Base-by-base conservation (phyloP, 2,888 invertebrate species). In the Eupithecia vulgata region DNA sequence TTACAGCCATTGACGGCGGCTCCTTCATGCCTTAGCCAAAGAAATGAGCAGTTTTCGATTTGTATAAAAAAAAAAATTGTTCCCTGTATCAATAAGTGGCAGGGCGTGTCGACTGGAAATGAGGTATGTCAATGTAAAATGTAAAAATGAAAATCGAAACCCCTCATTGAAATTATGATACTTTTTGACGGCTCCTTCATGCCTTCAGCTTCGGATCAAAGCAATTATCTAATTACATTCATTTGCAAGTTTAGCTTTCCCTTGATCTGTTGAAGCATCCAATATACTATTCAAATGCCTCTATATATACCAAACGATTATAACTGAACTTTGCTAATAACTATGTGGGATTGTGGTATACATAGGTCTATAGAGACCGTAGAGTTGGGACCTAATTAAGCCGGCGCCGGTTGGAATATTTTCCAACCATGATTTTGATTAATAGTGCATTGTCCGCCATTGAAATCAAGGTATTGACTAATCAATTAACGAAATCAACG, bases 401-500 rank as follows among this genome's bases (percentile, higher is more conserved):
- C 13, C 25, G 57, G 34, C 30, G n/a, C 4, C 15, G 35, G 34
- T 37, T 64, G 37, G n/a, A 21, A 64, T 35, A 35, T 35, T 64
- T 64, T 35, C 37, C 37, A 64, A 64, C 15, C 17, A 37, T 35
- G n/a, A 37, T 64, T 64, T 64, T 17, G 12, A 64, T 64, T n/a
- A 35, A 64, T 17, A 30, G 35, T 30, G 30, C 65, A 74, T 76
- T 64, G 71, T 65, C 69, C 72, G 68, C 62, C 66, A 72, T 45
- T 52, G 72, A 68, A 59, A 76, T 73, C 64, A 57, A 52, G 62
- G 42, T 57, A 71, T 68, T 70, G 70, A 66, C 64, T 61, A 76
- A 69, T 72, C 69, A 68, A 75, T 75, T 72, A 74, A 52, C 65
- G 57, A 68, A 69, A 73, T 70, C 72, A 74, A 77, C 70, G 59